phyloP scores from a whole-genome alignment of 2,797 vertebrate genomes.

The Tolypeutes matacus region DNA sequence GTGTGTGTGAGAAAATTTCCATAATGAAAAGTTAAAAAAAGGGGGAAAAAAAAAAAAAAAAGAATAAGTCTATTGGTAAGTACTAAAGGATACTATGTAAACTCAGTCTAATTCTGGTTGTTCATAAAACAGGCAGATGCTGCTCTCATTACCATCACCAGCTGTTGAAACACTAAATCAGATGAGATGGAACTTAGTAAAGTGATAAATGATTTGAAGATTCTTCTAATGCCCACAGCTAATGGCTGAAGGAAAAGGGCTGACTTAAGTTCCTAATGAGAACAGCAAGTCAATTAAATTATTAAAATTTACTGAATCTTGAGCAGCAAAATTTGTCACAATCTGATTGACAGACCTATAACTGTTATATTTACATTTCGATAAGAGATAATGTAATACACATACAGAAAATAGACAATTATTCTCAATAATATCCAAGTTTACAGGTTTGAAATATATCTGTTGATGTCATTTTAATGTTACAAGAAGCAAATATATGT shows the following conservation, averaged over 20 bases:
- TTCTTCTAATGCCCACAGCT: not conserved
- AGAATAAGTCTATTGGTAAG: not conserved
- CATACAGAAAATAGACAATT: fast-evolving
- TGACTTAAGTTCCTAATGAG: not conserved
- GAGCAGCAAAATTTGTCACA: not conserved
- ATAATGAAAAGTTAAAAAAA: not conserved
- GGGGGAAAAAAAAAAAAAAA: too few species aligned
- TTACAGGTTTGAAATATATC: not conserved
- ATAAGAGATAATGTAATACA: not conserved
- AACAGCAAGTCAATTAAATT: not conserved
- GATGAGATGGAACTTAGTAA: not conserved
- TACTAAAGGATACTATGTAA: not conserved
- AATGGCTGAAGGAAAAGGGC: not conserved
- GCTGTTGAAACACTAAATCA: not conserved
- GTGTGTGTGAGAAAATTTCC: not conserved
- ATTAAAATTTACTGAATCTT: not conserved
- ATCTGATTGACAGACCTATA: not conserved
- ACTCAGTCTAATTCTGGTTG: not conserved
- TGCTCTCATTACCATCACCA: not conserved
- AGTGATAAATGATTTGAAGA: not conserved
- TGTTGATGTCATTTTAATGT: not conserved
- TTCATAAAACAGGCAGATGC: not conserved
- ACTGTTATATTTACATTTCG: not conserved
- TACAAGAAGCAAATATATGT: not conserved
- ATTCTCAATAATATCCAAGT: fast-evolving